Evolutionary conservation across 2,797 vertebrate species (phyloP).

Genomic region (Gymnoscopelus microlampas): DNA sequence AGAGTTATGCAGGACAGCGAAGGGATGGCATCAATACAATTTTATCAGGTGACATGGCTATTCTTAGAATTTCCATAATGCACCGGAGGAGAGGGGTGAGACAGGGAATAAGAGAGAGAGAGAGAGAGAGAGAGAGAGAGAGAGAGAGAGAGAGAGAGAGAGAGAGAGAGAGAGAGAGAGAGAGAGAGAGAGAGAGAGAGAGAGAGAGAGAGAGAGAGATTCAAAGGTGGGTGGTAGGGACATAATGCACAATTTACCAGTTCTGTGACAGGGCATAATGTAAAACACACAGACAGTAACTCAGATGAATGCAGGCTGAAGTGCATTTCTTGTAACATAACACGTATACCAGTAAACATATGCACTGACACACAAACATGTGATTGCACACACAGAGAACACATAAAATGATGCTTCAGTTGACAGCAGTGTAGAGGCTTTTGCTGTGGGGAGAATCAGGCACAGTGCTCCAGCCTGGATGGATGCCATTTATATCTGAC

Average conservation of each 20-base stretch:
- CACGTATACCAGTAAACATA: not conserved
- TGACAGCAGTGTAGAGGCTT: constrained; percentile 40
- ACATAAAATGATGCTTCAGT: constrained; percentile 33
- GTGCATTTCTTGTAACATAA: not conserved
- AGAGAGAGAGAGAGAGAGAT: constrained; percentile 10
- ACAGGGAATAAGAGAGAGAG: not conserved
- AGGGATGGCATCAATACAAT: constrained; percentile 70
- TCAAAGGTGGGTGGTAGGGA: constrained; percentile 2
- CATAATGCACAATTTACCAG: too few relatives aligned
- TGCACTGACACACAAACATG: not conserved
- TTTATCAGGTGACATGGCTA: constrained; percentile 79
- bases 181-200: not conserved
- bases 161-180: not conserved
- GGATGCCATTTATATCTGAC: constrained; percentile 64
- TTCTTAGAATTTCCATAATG: constrained; percentile 79
- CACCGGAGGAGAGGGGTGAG: constrained; percentile 36
- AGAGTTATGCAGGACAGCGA: constrained; percentile 32
- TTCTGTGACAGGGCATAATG: too few relatives aligned
- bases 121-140: not conserved
- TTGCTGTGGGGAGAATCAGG: constrained; percentile 60
- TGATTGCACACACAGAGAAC: constrained; percentile 2
- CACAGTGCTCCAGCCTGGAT: constrained; percentile 47
- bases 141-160: constrained; percentile 10
- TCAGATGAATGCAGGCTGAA: not conserved
- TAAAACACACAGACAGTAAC: not conserved